Evolutionary conservation across 2,113 vertebrate species (phyloP).

Genomic region (Gobiocypris rarus): DNA sequence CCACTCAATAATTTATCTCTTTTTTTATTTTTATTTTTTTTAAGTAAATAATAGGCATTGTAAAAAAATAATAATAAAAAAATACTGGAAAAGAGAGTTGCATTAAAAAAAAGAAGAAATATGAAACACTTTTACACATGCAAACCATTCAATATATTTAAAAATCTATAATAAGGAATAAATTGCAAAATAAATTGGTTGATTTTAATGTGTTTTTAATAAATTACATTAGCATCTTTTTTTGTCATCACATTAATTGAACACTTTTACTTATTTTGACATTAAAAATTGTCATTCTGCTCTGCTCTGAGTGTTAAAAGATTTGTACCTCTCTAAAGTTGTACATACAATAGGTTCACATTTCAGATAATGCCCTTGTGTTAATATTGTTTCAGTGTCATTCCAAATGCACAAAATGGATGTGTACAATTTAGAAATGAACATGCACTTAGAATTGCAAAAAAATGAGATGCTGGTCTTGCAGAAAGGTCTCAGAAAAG

Average conservation of each 20-base stretch:
- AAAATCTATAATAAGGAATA: neutral
- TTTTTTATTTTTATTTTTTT: neutral
- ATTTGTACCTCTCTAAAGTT: neutral
- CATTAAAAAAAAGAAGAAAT: too few species aligned
- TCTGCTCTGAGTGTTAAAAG: neutral
- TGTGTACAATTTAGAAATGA: neutral
- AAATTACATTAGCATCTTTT: neutral
- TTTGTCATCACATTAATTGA: neutral
- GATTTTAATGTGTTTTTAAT: neutral
- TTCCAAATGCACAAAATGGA: neutral
- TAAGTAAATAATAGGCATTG: too few species aligned
- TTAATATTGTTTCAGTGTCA: neutral
- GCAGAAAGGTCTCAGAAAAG: neutral
- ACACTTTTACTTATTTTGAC: neutral
- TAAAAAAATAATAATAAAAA: too few species aligned
- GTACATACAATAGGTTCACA: neutral
- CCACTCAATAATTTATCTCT: neutral
- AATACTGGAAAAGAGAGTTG: neutral
- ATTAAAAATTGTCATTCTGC: neutral
- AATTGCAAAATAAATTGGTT: too few species aligned
- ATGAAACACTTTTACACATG: neutral
- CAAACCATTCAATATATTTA: neutral
- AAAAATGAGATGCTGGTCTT: neutral
- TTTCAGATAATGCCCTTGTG: neutral
- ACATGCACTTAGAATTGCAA: neutral